phyloP scores from a whole-genome alignment of 2,113 vertebrate genomes.

The Bettongia penicillata region DNA sequence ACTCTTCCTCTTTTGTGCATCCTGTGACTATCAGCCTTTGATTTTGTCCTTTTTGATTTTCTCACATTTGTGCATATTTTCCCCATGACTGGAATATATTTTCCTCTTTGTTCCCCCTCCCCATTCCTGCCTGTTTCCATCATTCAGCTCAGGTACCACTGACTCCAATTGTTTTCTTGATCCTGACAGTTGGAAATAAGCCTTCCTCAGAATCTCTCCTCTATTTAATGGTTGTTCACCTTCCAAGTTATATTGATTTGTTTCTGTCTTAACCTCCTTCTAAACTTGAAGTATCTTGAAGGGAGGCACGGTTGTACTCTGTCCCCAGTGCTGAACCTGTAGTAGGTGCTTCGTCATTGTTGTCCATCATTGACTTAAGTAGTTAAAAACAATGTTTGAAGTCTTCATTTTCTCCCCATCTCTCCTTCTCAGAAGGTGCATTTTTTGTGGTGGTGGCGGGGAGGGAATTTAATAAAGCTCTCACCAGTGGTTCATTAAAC shows the following conservation, averaged over 20 bases:
- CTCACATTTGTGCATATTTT: not conserved
- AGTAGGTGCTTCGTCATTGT: not conserved
- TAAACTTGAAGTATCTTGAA: not conserved
- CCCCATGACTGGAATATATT: not conserved
- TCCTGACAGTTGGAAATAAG: not conserved
- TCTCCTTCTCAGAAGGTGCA: not conserved
- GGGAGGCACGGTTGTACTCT: not conserved
- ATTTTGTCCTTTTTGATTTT: not conserved
- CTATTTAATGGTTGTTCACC: not conserved
- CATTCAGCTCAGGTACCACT: not conserved
- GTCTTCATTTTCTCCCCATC: not conserved
- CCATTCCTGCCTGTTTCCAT: not conserved
- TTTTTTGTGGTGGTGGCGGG: not conserved
- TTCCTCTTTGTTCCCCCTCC: not conserved
- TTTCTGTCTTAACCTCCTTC: not conserved
- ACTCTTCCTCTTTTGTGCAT: not conserved
- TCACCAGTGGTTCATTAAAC: constrained; percentile 24
- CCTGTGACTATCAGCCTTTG: not conserved
- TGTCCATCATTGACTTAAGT: not conserved
- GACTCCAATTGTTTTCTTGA: not conserved
- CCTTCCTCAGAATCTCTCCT: not conserved
- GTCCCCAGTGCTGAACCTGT: not conserved
- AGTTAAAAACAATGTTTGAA: not conserved
- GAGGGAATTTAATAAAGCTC: not conserved
- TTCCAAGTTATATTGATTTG: not conserved